Evolutionary conservation across 2,888 invertebrate genomes (phyloP).

Genomic region (Leucozona laternaria): DNA sequence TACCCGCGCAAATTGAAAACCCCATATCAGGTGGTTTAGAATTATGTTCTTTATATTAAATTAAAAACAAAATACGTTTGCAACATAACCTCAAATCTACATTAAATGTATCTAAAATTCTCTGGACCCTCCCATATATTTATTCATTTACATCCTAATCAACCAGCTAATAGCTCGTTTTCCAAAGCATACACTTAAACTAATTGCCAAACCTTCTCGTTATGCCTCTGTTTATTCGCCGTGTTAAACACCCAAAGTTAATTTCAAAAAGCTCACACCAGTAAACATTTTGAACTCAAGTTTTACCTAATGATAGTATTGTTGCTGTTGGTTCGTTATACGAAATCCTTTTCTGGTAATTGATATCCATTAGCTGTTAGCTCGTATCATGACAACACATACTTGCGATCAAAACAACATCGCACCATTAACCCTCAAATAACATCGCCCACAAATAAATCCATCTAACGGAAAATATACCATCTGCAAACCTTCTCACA

Average conservation of each 20-base stretch:
- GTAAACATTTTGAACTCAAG: slow-evolving; percentile 35
- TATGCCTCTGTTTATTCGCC: neutral
- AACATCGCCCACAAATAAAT: slow-evolving; percentile 64
- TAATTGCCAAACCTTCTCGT: slow-evolving; percentile 17
- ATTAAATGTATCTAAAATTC: no score
- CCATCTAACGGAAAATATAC: slow-evolving; percentile 61
- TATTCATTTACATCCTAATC: neutral
- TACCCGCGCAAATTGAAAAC: no score
- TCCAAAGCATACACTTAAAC: neutral
- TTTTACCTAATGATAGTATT: slow-evolving; percentile 45
- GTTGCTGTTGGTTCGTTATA: neutral
- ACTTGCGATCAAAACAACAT: slow-evolving; percentile 65
- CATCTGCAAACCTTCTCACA: slow-evolving; percentile 69
- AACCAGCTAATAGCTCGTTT: neutral
- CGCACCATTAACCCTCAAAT: slow-evolving; percentile 68
- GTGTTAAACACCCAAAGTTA: slow-evolving; percentile 32
- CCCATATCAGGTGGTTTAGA: no score
- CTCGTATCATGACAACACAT: slow-evolving; percentile 59
- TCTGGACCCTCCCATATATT: neutral
- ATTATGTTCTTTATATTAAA: no score
- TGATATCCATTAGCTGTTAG: slow-evolving; percentile 68
- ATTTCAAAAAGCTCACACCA: slow-evolving; percentile 50
- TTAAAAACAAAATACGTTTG: no score
- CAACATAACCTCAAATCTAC: no score
- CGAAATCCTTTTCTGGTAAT: slow-evolving; percentile 64